Base-by-base conservation (phyloP, 2,888 invertebrate species). In the Seira sanloemensis region DNA sequence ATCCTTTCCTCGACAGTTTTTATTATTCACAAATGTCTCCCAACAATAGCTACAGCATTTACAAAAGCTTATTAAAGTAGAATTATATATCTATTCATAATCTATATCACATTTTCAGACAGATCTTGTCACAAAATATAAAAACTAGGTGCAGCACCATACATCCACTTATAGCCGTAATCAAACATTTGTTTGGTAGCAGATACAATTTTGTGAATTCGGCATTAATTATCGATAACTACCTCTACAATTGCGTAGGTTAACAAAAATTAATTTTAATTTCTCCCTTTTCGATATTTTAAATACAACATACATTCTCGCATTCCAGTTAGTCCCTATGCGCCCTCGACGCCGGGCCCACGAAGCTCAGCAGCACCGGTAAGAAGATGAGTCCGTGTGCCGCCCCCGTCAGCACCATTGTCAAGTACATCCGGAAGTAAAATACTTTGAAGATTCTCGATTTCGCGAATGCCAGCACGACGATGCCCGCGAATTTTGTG, bases 371-470 rank as follows among this genome's bases (percentile, higher is more conserved):
- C 90, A 99, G 93, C 83, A 99, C 98, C 2, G 99, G 99, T 89
- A 99, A 93, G 93, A 99, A 98, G 90, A 99, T 95, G 84, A 99
- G 94, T 18, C 99, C 99, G 92, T 99, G 99, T 2, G 97, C 95
- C 2, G 99, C 98, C 78, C 99, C 99, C 91, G 97, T 96, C 84
- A 98, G 90, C 76, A 99, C 99, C 90, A 99, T 99, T 80, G 98
- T 97, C 91, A 99, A 93, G 92, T 99, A 99, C 97, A 98, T 98
- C 88, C 98, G 94, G 93, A 98, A 98, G 93, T 98, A 98, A 92
- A 97, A 98, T 90, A 96, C 95, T 92, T 96, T 94, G 93, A 99
- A 99, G 89, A 99, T 97, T 93, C 98, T 98, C 81, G 98, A 98
- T 92, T 98, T 98, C 24, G 99, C 98, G 91, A 98, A 98, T 21